Percentiles rank a stretch among this genome's conserved stretches.
Evolutionary conservation across 2,113 vertebrate genomes (phyloP).

Genomic region (Oxyruncus cristatus): DNA sequence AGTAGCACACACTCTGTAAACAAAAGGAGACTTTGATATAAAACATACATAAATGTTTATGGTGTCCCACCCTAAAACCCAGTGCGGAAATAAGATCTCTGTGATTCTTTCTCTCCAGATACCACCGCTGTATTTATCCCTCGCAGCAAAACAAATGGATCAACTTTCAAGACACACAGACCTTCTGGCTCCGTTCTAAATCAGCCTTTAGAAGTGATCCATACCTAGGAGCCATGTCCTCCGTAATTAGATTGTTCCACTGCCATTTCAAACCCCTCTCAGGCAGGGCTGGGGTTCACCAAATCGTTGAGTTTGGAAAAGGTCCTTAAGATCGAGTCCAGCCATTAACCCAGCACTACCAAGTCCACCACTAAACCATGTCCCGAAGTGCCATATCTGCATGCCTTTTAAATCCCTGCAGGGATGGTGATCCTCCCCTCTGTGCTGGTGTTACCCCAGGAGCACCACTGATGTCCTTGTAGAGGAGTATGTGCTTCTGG

Average conservation of each 20-base stretch:
- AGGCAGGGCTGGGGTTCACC: background rate
- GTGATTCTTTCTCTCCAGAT: background rate
- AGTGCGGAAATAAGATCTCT: background rate
- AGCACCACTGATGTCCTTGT: background rate
- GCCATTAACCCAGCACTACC: background rate
- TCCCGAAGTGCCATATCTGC: background rate
- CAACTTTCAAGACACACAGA: background rate
- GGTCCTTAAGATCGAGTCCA: background rate
- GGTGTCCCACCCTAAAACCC: conserved; percentile 8
- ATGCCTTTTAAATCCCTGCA: background rate
- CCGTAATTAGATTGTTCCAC: background rate
- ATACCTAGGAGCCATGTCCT: background rate
- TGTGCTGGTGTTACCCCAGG: background rate
- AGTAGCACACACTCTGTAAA: background rate
- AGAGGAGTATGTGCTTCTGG: background rate
- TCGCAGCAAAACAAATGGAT: conserved; percentile 35
- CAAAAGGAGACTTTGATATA: conserved; percentile 45
- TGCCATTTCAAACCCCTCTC: background rate
- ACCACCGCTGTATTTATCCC: conserved; percentile 36
- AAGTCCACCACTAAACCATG: background rate
- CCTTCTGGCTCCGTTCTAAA: conserved; percentile 22
- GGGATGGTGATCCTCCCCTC: background rate
- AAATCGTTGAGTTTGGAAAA: background rate
- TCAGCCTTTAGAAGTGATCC: background rate
- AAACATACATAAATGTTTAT: conserved; percentile 35